Conservation (phyloP, 1,140 invertebrate genomes). For the Drosophila jambulina region DNA sequence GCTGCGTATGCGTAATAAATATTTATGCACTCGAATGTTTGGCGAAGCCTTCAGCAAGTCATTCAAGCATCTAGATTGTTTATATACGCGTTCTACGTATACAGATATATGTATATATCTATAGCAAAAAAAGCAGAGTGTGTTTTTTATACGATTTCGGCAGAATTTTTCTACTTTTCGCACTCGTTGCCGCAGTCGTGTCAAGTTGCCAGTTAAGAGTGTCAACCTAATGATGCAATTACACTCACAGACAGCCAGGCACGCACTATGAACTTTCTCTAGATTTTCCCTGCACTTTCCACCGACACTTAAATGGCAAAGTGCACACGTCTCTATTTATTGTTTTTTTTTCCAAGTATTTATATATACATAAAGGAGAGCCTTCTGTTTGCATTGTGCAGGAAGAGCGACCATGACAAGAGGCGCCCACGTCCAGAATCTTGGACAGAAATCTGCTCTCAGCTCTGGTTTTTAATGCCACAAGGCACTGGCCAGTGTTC, state of each 20-base stretch:
- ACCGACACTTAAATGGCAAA: conserved; percentile 12
- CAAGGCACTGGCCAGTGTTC: not conserved
- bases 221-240: conserved; percentile 72
- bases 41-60: conserved; percentile 49
- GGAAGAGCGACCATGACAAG: not conserved
- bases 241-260: conserved; percentile 12
- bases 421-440: conserved; percentile 20
- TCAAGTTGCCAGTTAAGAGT: conserved; percentile 61
- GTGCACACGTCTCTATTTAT: conserved; percentile 33
- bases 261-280: conserved; percentile 19
- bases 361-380: not conserved
- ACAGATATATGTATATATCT: not conserved
- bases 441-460: conserved; percentile 23
- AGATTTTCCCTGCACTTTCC: not conserved
- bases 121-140: not conserved
- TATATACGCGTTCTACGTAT: not conserved
- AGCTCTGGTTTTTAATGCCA: conserved; percentile 25
- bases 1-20: conserved; percentile 79
- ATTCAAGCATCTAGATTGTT: conserved; percentile 19
- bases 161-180: conserved; percentile 31
- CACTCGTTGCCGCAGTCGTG: conserved; percentile 44
- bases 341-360: conserved; percentile 21
- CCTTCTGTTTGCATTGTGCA: conserved; percentile 33
- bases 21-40: conserved; percentile 69
- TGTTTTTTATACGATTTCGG: conserved; percentile 1